phyloP scores from a whole-genome alignment of 2,888 invertebrate genomes.

The Erannis defoliaria region DNA sequence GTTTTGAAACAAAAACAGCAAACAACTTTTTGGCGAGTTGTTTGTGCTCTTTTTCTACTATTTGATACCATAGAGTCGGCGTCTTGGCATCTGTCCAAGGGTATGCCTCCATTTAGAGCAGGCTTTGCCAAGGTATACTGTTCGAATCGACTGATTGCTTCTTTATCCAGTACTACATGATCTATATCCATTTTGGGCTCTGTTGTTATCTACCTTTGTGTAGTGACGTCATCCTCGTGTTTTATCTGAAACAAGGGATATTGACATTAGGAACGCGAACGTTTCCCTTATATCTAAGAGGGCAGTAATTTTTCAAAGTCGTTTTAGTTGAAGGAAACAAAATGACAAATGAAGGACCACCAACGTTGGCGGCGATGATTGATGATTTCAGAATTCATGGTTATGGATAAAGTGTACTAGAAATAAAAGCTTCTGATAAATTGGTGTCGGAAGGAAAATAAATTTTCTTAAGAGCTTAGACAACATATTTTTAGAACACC shows the following conservation, averaged over 20 bases:
- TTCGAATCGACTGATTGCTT: constrained; percentile 82
- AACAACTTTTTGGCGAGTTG: constrained; percentile 81
- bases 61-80: constrained; percentile 81
- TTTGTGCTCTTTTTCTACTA: constrained; percentile 81
- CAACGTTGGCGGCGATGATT: constrained; percentile 67
- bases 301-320: constrained; percentile 77
- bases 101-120: constrained; percentile 81
- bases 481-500: neutral
- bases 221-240: constrained; percentile 63
- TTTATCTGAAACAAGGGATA: constrained; percentile 78
- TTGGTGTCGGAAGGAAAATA: constrained; percentile 9
- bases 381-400: constrained; percentile 60
- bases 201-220: constrained; percentile 65
- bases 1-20: constrained; percentile 86
- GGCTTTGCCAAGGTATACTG: constrained; percentile 83
- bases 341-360: constrained; percentile 79
- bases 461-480: neutral
- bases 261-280: constrained; percentile 45
- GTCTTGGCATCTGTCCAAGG: constrained; percentile 85
- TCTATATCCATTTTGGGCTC: constrained; percentile 77
- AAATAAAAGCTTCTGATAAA: constrained; percentile 21
- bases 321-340: constrained; percentile 63
- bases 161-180: constrained; percentile 83
- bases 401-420: constrained; percentile 39
- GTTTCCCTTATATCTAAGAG: constrained; percentile 57